Conservation (phyloP, 2,113 vertebrate species). For the Etia nguti region DNA sequence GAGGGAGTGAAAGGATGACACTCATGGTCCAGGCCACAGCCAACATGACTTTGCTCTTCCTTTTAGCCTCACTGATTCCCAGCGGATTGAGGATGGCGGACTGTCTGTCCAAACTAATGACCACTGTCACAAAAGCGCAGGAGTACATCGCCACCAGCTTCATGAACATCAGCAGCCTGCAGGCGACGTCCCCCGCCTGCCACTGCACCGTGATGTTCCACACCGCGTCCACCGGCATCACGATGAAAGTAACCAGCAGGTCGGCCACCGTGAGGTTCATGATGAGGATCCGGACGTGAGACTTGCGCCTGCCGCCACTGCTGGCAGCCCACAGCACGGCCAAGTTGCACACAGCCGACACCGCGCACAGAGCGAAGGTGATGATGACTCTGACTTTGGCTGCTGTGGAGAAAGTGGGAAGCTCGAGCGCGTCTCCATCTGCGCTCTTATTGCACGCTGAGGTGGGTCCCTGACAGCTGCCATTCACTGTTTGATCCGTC, state of each 20-base stretch:
- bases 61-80: conserved; percentile 73
- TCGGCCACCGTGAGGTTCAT: conserved; percentile 80
- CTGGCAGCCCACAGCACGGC: conserved; percentile 73
- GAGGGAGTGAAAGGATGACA: conserved; percentile 72
- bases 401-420: conserved; percentile 82
- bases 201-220: conserved; percentile 89
- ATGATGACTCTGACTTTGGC: conserved; percentile 80
- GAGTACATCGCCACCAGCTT: conserved; percentile 86
- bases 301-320: conserved; percentile 68
- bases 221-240: conserved; percentile 83
- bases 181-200: conserved; percentile 77
- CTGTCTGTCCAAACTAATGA: conserved; percentile 84
- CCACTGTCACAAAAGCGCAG: conserved; percentile 81
- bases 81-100: conserved; percentile 81
- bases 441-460: conserved; percentile 38
- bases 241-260: conserved; percentile 80
- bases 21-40: conserved; percentile 79
- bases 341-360: conserved; percentile 77
- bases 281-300: conserved; percentile 79
- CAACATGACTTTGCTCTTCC: conserved; percentile 79
- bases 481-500: conserved; percentile 39
- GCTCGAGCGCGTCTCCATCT: conserved; percentile 44
- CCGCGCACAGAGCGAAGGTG: conserved; percentile 74
- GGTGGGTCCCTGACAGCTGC: conserved; percentile 45
- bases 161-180: conserved; percentile 83